Conservation (phyloP, 2,797 vertebrate species). For the Philypnodon macrostomus region DNA sequence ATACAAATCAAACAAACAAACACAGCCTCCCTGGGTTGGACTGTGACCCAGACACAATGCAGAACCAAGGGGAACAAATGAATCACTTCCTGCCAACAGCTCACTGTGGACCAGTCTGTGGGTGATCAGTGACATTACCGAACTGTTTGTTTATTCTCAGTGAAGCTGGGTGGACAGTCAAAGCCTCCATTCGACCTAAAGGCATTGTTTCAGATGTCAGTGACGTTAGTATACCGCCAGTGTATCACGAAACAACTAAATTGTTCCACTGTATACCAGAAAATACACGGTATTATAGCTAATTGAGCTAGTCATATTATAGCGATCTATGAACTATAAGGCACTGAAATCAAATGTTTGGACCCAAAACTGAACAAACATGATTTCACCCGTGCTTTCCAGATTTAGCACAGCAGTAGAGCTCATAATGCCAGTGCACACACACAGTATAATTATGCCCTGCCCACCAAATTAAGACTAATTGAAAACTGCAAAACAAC, state of each 20-base stretch:
- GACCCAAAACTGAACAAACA: conserved; percentile 4
- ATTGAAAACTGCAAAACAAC: conserved; percentile 52
- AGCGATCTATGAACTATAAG: too few species aligned
- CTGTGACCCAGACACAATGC: conserved; percentile 39
- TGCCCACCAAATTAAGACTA: conserved; percentile 55
- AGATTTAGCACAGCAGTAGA: conserved; percentile 17
- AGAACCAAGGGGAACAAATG: conserved; percentile 36
- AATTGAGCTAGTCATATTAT: too few species aligned
- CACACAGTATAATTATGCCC: conserved; percentile 38
- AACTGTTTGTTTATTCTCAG: conserved; percentile 18
- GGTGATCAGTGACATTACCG: conserved; percentile 20
- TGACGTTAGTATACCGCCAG: neutral
- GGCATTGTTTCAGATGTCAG: neutral
- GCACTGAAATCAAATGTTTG: too few species aligned
- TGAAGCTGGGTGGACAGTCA: neutral
- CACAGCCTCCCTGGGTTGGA: conserved; percentile 11
- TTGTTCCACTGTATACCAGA: too few species aligned
- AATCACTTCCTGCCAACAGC: conserved; percentile 49
- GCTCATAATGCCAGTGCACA: conserved; percentile 46
- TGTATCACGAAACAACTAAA: neutral
- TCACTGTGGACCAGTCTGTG: conserved; percentile 21
- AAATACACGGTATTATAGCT: too few species aligned
- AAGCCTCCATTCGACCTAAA: neutral
- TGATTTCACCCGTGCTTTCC: conserved; percentile 14
- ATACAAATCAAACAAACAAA: conserved; percentile 26